phyloP scores from a whole-genome alignment of 2,113 vertebrate species.

The Elephantulus edwardii region DNA sequence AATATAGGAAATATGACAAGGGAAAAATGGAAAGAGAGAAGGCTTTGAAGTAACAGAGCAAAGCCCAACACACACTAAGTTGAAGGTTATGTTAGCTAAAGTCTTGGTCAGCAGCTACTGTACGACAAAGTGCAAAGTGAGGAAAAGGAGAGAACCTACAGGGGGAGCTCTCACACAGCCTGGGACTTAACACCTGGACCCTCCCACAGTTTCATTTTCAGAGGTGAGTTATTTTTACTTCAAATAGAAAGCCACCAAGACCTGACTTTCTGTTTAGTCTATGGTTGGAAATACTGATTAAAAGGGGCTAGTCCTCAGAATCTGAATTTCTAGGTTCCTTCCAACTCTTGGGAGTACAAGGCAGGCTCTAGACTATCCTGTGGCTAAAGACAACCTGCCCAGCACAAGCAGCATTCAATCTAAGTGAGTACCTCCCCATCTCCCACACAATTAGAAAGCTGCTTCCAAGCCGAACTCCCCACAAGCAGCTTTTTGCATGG shows the following conservation, averaged over 20 bases:
- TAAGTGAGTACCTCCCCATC: not conserved
- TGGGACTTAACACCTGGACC: not conserved
- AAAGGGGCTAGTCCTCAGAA: not conserved
- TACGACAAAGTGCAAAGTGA: not conserved
- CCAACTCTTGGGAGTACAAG: not conserved
- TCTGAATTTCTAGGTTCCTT: not conserved
- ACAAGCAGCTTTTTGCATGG: not conserved
- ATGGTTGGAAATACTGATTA: not conserved
- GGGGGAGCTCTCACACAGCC: conserved; percentile 37
- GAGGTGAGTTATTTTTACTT: not conserved
- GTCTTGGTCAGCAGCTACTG: not conserved
- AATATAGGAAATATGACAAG: not conserved
- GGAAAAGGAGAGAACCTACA: not conserved
- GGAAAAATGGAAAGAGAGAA: conserved; percentile 8
- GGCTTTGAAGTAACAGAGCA: not conserved
- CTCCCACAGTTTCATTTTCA: conserved; percentile 11
- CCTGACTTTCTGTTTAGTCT: not conserved
- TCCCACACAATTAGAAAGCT: not conserved
- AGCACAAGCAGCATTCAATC: not conserved
- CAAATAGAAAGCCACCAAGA: not conserved
- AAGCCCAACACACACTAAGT: not conserved
- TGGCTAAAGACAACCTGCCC: not conserved
- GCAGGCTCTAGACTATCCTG: not conserved
- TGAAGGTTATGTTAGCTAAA: not conserved
- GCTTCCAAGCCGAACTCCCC: not conserved